phyloP scores from a whole-genome alignment of 2,888 invertebrate genomes.

The Caenorhabditis doughertyi region DNA sequence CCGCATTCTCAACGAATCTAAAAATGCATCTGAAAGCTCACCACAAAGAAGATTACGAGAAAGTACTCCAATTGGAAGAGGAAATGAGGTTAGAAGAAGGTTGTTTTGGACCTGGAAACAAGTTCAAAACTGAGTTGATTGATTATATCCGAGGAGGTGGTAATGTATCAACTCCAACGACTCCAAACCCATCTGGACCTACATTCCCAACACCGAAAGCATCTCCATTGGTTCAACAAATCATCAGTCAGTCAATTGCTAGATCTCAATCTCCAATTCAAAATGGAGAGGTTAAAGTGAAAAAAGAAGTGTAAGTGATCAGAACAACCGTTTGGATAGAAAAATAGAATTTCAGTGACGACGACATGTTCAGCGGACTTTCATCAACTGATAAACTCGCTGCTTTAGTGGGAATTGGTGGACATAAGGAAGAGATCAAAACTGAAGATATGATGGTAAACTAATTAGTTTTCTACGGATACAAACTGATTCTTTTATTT shows the following conservation, averaged over 20 bases:
- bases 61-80: constrained; percentile 75
- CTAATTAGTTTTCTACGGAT: not conserved
- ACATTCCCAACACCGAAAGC: constrained; percentile 59
- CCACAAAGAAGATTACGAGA: constrained; percentile 77
- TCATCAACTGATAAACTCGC: constrained; percentile 74
- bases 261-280: constrained; percentile 47
- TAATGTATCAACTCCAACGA: constrained; percentile 71
- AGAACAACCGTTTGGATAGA: not conserved
- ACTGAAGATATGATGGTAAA: constrained; percentile 42
- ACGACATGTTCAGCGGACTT: constrained; percentile 66
- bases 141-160: constrained; percentile 76
- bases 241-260: constrained; percentile 70
- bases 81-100: constrained; percentile 77
- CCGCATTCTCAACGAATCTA: constrained; percentile 79
- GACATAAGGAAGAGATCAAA: constrained; percentile 25
- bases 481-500: no score
- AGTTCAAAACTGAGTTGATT: constrained; percentile 76
- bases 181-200: constrained; percentile 30
- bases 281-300: constrained; percentile 41
- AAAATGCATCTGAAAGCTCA: constrained; percentile 81
- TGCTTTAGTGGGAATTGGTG: constrained; percentile 71
- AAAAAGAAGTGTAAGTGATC: constrained; percentile 63
- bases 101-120: constrained; percentile 73
- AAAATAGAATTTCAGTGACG: constrained; percentile 53
- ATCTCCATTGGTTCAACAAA: constrained; percentile 74